Evolutionary conservation across 1,140 invertebrate species (phyloP).

Genomic region (Pogonus chalceus): DNA sequence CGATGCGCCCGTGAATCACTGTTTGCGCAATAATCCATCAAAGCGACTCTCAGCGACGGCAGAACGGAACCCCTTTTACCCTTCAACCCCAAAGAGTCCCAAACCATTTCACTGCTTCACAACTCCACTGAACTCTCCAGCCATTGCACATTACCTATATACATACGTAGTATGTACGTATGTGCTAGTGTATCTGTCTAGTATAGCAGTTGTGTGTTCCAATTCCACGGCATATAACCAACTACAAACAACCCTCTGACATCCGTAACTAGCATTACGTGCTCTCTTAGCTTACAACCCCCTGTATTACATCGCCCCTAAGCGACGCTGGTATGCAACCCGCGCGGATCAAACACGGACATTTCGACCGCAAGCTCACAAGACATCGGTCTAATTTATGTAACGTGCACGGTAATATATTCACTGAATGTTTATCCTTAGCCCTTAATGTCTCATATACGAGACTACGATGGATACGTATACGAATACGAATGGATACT

Average conservation of each 20-base stretch:
- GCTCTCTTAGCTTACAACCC: not conserved
- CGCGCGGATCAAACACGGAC: not conserved
- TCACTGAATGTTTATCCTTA: not conserved
- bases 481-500: too few relatives aligned
- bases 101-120: too few relatives aligned
- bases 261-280: too few relatives aligned
- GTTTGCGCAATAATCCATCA: constrained; percentile 7
- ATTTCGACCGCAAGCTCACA: not conserved
- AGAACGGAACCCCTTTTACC: not conserved
- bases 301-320: not conserved
- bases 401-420: constrained; percentile 1
- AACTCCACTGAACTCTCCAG: too few relatives aligned
- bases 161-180: too few relatives aligned
- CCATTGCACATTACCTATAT: too few relatives aligned
- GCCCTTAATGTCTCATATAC: constrained; percentile 5
- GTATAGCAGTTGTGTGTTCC: too few relatives aligned
- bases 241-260: too few relatives aligned
- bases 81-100: too few relatives aligned
- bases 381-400: constrained; percentile 7
- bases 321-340: not conserved
- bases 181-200: too few relatives aligned
- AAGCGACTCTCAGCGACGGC: not conserved
- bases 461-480: too few relatives aligned
- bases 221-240: too few relatives aligned
- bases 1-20: constrained; percentile 6